Evolutionary conservation across 2,113 vertebrate species (phyloP).

Genomic region (Hydrolagus affinis): DNA sequence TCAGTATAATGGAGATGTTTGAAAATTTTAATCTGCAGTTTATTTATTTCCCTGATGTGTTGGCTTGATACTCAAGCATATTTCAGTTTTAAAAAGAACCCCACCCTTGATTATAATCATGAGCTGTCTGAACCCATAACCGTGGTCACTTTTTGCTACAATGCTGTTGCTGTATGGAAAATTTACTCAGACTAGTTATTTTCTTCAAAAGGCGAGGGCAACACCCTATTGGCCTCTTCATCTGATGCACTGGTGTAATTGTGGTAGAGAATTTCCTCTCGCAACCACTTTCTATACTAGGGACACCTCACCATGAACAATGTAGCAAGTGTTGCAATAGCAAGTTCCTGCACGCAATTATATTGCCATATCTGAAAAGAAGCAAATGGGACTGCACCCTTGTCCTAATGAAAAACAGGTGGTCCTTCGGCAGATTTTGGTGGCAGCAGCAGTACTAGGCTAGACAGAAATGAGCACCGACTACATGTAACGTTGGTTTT

Average conservation of each 20-base stretch:
- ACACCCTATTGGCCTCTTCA: conserved; percentile 24
- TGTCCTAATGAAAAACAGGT: conserved; percentile 18
- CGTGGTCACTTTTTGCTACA: conserved; percentile 16
- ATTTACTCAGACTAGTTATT: conserved; percentile 1
- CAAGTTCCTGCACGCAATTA: conserved; percentile 27
- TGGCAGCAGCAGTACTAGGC: not conserved
- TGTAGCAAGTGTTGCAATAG: conserved; percentile 21
- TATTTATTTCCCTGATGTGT: not conserved
- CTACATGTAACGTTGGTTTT: not conserved
- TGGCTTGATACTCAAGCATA: not conserved
- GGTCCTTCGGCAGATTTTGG: conserved; percentile 10
- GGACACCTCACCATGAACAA: conserved; percentile 27
- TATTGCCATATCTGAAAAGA: conserved; percentile 3
- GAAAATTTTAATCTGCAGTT: not conserved
- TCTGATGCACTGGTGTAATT: conserved; percentile 5
- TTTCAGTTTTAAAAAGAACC: not conserved
- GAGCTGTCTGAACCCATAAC: not conserved
- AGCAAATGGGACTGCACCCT: not conserved
- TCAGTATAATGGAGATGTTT: not conserved
- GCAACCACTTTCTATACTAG: conserved; percentile 15
- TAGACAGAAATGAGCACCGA: not conserved
- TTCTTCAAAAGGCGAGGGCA: conserved; percentile 22
- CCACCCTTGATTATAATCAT: conserved; percentile 24
- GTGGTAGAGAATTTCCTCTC: conserved; percentile 10
- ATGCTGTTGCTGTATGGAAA: not conserved